These are phyloP conservation scores for Megamerina dolium DNA, from an alignment of 2,888 invertebrate genomes.

Conservation along the genomic window DNA sequence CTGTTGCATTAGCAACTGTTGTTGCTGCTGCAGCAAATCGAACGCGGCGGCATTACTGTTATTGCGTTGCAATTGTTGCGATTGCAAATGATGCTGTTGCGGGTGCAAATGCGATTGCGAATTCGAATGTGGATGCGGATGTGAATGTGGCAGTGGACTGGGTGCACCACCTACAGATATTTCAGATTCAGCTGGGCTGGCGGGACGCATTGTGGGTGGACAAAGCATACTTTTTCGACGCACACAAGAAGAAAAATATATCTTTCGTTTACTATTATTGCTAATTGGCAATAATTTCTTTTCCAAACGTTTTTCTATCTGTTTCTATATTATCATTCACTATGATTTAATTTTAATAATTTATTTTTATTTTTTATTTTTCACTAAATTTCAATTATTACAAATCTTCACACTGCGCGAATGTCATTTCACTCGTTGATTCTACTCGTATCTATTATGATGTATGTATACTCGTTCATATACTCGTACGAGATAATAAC, in stretches of 20 bases:
- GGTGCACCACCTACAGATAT: slow-evolving; percentile 49
- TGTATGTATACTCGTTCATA: slow-evolving; percentile 3
- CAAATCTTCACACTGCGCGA: background rate
- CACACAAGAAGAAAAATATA: background rate
- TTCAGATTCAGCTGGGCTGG: slow-evolving; percentile 49
- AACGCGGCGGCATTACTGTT: slow-evolving; percentile 31
- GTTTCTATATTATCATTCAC: background rate
- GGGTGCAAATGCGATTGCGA: slow-evolving; percentile 23
- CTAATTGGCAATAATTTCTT: slow-evolving; percentile 1
- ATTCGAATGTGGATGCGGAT: slow-evolving; percentile 17
- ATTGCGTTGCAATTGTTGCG: slow-evolving; percentile 5
- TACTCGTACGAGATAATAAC: slow-evolving; percentile 14
- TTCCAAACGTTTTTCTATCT: background rate
- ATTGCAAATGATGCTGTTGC: slow-evolving; percentile 16
- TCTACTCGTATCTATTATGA: slow-evolving; percentile 3
- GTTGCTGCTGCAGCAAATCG: slow-evolving; percentile 42
- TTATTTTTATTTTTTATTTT: no score
- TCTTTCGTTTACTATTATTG: no score
- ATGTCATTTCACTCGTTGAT: background rate
- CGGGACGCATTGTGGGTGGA: slow-evolving; percentile 48
- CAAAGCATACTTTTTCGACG: slow-evolving; percentile 39
- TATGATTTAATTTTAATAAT: background rate
- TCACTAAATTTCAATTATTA: no score
- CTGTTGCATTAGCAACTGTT: slow-evolving; percentile 40
- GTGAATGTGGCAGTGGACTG: slow-evolving; percentile 39